Evolutionary conservation across 1,140 invertebrate genomes (phyloP), one percentile per base, ranked within the genome.

Genomic region (Macrotrachela quadricornifera): DNA sequence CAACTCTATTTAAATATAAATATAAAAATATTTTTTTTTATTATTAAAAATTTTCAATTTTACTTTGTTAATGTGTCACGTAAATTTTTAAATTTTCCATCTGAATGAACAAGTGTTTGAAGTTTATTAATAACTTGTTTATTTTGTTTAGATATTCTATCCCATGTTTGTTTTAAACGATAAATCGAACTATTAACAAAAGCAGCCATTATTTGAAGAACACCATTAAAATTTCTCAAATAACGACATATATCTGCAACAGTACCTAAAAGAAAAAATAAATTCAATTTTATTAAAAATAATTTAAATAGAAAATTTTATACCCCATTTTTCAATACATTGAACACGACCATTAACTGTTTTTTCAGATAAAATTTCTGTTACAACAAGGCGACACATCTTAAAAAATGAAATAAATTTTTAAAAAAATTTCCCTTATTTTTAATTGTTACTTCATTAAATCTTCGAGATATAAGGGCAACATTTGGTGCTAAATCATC

Each of bases 211-310:
- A 92, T 82, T 67, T 90, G 84, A n/a, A 92, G 72, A 14, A 90
- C 84, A 0, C 86, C 86, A 63, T 92, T 92, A 65, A 85, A 90
- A 71, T 92, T 92, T 67, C 88, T 85, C 56, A 92, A 60, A 84
- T 86, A 38, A 84, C 48, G 74, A 45, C 81, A 84, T 56, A 90
- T 91, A 67, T 91, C 85, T 4, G 85, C 86, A 2, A 30, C 8
- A 30, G 21, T 30, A 30, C 21, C 21, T 30, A 30, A 4, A 30
- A 30, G 8, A 30, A 4, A 30, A 30, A n/a, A n/a, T n/a, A 2
- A 30, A 30, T 30, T 30, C 8, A 30, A 30, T 4, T 30, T 30
- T 30, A 30, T 30, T 30, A 2, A 4, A 30, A 4, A 4, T 2
- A 30, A 30, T 30, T 30, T 30, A n/a, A n/a, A 4, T 30, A 30